Percentiles rank a stretch among this genome's conserved stretches.
Evolutionary conservation across 2,797 vertebrate species (phyloP).

Genomic region (Eupleurogrammus muticus): DNA sequence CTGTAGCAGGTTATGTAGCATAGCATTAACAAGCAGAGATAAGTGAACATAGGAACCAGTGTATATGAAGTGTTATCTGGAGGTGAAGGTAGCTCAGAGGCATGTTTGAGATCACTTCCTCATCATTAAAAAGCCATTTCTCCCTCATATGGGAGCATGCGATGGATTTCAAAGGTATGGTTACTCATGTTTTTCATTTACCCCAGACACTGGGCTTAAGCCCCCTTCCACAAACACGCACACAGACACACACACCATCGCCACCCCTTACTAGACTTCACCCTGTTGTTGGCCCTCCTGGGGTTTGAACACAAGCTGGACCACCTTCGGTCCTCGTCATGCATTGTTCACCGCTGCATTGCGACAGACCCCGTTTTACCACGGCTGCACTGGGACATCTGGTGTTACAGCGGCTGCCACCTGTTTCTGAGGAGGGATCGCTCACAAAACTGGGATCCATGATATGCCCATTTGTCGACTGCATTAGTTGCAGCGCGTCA

Average conservation of each 20-base stretch:
- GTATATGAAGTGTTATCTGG: constrained; percentile 65
- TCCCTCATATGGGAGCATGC: constrained; percentile 57
- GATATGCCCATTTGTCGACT: constrained; percentile 82
- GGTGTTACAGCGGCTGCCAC: constrained; percentile 80
- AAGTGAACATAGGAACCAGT: constrained; percentile 74
- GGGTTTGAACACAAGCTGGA: constrained; percentile 74
- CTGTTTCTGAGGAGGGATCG: constrained; percentile 79
- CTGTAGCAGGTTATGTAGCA: constrained; percentile 69
- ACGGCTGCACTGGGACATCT: constrained; percentile 81
- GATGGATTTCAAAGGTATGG: constrained; percentile 56
- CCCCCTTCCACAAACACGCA: constrained; percentile 9
- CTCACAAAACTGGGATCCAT: constrained; percentile 75
- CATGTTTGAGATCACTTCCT: constrained; percentile 77
- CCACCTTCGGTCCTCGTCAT: constrained; percentile 78
- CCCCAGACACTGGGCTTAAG: constrained; percentile 39
- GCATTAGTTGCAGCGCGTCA: constrained; percentile 85
- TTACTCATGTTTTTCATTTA: constrained; percentile 40
- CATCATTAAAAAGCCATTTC: constrained; percentile 65
- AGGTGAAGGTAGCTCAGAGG: constrained; percentile 39
- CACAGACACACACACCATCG: no score
- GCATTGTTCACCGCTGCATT: constrained; percentile 77
- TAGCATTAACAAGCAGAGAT: constrained; percentile 76
- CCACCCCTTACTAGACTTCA: constrained; percentile 31
- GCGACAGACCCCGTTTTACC: constrained; percentile 73
- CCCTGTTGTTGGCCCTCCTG: constrained; percentile 46